Percentiles rank a stretch among this genome's conserved stretches.
phyloP scores from a whole-genome alignment of 2,797 vertebrate species.

The Hirundo rustica region DNA sequence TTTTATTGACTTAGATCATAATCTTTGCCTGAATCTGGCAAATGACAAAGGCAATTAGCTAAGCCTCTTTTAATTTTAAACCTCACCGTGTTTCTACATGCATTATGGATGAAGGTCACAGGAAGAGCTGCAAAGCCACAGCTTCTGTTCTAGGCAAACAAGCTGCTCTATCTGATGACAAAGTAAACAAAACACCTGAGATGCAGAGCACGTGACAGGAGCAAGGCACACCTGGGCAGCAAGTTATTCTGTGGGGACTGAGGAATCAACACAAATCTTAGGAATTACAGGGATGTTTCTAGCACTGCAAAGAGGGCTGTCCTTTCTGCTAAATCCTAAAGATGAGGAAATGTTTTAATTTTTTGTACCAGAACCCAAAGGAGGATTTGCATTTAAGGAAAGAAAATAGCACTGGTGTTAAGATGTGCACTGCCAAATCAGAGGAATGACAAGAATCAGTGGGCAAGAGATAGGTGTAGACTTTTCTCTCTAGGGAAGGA shows the following conservation, averaged over 20 bases:
- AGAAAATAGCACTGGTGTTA: not conserved
- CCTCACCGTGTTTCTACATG: not conserved
- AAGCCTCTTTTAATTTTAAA: not conserved
- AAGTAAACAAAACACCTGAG: not conserved
- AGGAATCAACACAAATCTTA: not conserved
- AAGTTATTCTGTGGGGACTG: not conserved
- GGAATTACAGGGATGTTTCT: not conserved
- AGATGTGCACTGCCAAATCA: not conserved
- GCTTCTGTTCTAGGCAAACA: not conserved
- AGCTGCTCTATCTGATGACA: not conserved
- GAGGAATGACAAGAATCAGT: not conserved
- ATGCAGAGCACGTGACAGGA: not conserved
- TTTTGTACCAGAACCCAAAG: not conserved
- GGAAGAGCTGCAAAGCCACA: not conserved
- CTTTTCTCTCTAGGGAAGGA: not conserved
- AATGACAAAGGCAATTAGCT: not conserved
- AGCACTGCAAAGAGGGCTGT: not conserved
- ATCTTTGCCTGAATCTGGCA: not conserved
- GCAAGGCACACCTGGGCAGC: not conserved
- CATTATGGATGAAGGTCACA: not conserved
- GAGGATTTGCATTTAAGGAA: not conserved
- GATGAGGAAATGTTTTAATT: not conserved
- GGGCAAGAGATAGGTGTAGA: not conserved
- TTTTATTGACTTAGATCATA: slow-evolving; percentile 1
- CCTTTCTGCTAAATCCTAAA: not conserved